These are phyloP conservation scores for Volucella inanis DNA, from an alignment of 2,888 invertebrate genomes.

Conservation along the genomic window DNA sequence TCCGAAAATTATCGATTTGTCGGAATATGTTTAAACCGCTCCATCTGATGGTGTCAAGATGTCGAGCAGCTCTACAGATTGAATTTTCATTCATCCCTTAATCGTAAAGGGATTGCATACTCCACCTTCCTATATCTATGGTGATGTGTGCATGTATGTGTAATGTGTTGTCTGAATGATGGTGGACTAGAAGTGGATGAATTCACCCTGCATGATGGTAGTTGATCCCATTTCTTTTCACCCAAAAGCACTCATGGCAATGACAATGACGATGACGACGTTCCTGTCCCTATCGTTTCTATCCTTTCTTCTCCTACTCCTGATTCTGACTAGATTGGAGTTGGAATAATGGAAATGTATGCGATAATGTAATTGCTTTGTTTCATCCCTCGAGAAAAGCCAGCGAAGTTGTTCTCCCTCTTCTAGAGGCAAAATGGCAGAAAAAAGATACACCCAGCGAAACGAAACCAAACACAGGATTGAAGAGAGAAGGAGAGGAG, in stretches of 20 bases:
- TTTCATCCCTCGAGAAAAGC: slow-evolving; percentile 75
- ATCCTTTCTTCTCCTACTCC: not conserved
- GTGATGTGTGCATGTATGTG: not conserved
- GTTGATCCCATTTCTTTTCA: slow-evolving; percentile 73
- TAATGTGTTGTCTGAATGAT: not conserved
- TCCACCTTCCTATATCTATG: not conserved
- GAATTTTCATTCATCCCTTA: slow-evolving; percentile 72
- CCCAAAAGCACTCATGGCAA: slow-evolving; percentile 72
- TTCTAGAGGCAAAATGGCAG: slow-evolving; percentile 18
- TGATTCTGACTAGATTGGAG: slow-evolving; percentile 65
- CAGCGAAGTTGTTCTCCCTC: slow-evolving; percentile 58
- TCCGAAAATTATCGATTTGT: slow-evolving; percentile 55
- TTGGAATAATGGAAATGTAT: slow-evolving; percentile 76
- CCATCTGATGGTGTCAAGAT: slow-evolving; percentile 70
- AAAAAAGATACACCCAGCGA: slow-evolving; percentile 11
- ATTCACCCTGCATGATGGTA: slow-evolving; percentile 64
- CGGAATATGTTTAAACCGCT: slow-evolving; percentile 48
- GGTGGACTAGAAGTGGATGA: slow-evolving; percentile 11
- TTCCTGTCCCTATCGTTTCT: slow-evolving; percentile 27
- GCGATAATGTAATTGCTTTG: slow-evolving; percentile 78
- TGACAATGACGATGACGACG: slow-evolving; percentile 65
- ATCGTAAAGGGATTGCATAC: slow-evolving; percentile 9
- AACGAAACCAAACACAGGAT: not conserved
- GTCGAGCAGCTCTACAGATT: slow-evolving; percentile 65
- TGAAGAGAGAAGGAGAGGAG: slow-evolving; percentile 8